phyloP scores from a whole-genome alignment of 2,888 invertebrate species.

The Trilocha varians region DNA sequence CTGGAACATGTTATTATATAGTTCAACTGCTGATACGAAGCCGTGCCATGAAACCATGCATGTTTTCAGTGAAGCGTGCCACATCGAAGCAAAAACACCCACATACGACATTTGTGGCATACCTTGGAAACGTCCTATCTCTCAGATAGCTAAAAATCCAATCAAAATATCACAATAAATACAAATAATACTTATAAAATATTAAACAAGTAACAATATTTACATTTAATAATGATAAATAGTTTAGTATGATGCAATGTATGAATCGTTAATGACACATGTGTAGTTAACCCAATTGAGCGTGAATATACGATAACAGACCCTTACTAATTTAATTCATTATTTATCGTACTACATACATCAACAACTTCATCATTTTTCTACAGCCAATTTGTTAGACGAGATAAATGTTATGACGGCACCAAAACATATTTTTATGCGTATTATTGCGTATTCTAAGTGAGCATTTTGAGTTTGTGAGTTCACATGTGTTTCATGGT shows the following conservation, averaged over 20 bases:
- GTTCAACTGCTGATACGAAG: constrained; percentile 23
- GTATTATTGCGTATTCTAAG: too few species aligned
- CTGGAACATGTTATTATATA: not conserved
- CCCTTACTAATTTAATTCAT: too few species aligned
- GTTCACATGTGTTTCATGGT: too few species aligned
- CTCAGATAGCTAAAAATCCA: constrained; percentile 84
- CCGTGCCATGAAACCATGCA: constrained; percentile 65
- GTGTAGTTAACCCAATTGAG: not conserved
- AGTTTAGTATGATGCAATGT: not conserved
- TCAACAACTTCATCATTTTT: too few species aligned
- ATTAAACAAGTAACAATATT: not conserved
- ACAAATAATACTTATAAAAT: constrained; percentile 13
- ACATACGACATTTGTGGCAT: constrained; percentile 62
- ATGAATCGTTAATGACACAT: not conserved
- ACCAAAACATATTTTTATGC: too few species aligned
- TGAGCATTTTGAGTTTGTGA: too few species aligned
- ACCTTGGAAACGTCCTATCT: constrained; percentile 95
- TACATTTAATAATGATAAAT: not conserved
- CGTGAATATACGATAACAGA: too few species aligned
- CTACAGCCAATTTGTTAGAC: too few species aligned
- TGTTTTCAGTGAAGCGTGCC: constrained; percentile 53
- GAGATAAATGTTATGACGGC: too few species aligned
- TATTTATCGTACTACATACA: too few species aligned
- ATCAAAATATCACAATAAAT: constrained; percentile 19
- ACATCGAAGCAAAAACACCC: constrained; percentile 56